Evolutionary conservation across 2,113 vertebrate species (phyloP).

Genomic region (Guaruba guarouba): DNA sequence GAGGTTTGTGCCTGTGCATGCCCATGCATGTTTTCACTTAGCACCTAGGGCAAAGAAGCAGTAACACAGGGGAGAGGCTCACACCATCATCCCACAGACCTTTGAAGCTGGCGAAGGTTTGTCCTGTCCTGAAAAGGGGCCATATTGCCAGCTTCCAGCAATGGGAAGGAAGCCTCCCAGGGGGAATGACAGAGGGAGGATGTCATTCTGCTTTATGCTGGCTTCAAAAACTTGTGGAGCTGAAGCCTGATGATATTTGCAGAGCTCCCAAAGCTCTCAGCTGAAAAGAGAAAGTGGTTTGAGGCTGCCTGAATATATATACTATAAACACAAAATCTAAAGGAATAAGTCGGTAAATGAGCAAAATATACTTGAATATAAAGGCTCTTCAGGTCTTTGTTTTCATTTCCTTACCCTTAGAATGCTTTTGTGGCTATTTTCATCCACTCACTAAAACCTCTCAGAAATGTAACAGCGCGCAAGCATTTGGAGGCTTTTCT

Average conservation of each 20-base stretch:
- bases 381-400: neutral
- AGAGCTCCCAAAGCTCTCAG: neutral
- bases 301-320: neutral
- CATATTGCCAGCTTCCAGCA: neutral
- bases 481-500: neutral
- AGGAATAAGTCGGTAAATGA: neutral
- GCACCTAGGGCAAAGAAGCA: neutral
- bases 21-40: neutral
- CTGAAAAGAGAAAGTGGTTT: neutral
- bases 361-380: neutral
- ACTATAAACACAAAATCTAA: neutral
- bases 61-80: fast-evolving
- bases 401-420: neutral
- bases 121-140: neutral
- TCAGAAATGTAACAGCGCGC: neutral
- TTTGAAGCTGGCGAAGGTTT: neutral
- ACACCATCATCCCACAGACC: fast-evolving
- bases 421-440: slow-evolving; percentile 3
- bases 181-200: neutral
- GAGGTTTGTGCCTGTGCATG: neutral
- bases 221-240: neutral
- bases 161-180: neutral
- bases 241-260: neutral
- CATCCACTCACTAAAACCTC: neutral
- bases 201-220: neutral